Evolutionary conservation across 2,113 vertebrate genomes (phyloP), one percentile per base, ranked within the genome.

Genomic region (Dolichallabes microphthalmus): DNA sequence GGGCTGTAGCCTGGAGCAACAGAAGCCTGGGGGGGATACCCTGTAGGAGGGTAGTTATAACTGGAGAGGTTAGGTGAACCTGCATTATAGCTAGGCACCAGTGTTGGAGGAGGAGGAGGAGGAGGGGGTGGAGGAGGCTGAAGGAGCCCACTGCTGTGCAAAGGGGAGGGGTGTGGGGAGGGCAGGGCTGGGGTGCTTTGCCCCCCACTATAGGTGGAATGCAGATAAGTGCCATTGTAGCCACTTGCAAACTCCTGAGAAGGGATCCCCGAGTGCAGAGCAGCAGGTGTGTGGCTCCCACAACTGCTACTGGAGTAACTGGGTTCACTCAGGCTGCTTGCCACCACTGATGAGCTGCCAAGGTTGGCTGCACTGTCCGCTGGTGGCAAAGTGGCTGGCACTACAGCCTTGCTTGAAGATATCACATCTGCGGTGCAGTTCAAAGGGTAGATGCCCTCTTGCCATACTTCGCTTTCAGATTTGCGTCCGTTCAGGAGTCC

Each of bases 171-270:
- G 90, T 99, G 98, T 80, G 98, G 97, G 12, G 98, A 99, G 45
- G 97, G 96, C 90, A 98, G 97, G 89, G 95, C 96, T 79, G 98
- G 95, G 88, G 97, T 95, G 86, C 94, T 95, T 94, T 99, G 97
- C 85, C 98, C 93, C 0, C 97, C 93, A 0, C 97, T 96, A 91
- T 98, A 99, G 82, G 96, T 97, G 74, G 96, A 96, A 95, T 99
- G 97, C 93, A 99, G 92, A 92, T 99, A 99, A 0, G 98, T 97
- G 87, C 97, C 96, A 1, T 97, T 99, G 95, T 98, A 99, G 92
- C 96, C 96, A 71, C 96, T 90, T 89, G 95, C 96, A 35, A 99
- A 99, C 97, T 99, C 98, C 97, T 99, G 98, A 97, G 98, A 97
- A 78, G 97, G 93, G 92, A 99, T 96, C 89, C 96, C 96, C 90